Conservation (phyloP, 23 tunicate genomes). For the Pegea sp. region DNA sequence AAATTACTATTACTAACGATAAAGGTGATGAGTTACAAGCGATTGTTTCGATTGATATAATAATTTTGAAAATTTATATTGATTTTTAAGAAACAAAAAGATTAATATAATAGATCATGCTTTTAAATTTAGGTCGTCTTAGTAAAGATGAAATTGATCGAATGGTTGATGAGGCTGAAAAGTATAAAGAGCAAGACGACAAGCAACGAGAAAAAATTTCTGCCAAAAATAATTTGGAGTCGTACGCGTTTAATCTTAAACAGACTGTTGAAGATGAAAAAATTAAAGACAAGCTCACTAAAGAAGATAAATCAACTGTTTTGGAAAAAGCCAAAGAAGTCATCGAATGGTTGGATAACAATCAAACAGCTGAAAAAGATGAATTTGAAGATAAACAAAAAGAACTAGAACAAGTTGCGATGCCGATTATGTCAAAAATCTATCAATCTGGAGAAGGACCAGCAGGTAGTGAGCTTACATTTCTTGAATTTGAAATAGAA, state of each 20-base stretch:
- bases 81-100: no score
- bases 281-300: conserved; percentile 71
- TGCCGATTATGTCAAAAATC: conserved; percentile 80
- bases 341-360: no score
- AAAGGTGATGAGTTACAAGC: no score
- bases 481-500: no score
- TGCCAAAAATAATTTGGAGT: conserved; percentile 81
- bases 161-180: conserved; percentile 96
- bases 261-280: conserved; percentile 87
- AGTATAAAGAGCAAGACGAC: conserved; percentile 87
- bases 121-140: conserved; percentile 49
- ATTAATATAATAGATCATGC: not conserved
- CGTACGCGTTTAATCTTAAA: conserved; percentile 90
- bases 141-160: conserved; percentile 94
- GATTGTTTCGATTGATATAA: no score
- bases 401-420: conserved; percentile 80
- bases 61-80: no score
- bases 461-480: no score
- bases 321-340: conserved; percentile 51
- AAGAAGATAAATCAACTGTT: conserved; percentile 51
- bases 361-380: conserved; percentile 99
- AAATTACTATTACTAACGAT: conserved; percentile 97
- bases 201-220: conserved; percentile 53
- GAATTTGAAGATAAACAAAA: conserved; percentile 92
- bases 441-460: conserved; percentile 85